These are phyloP conservation scores for Macrochelys suwanniensis DNA, from an alignment of 2,797 vertebrate genomes.

Conservation along the genomic window DNA sequence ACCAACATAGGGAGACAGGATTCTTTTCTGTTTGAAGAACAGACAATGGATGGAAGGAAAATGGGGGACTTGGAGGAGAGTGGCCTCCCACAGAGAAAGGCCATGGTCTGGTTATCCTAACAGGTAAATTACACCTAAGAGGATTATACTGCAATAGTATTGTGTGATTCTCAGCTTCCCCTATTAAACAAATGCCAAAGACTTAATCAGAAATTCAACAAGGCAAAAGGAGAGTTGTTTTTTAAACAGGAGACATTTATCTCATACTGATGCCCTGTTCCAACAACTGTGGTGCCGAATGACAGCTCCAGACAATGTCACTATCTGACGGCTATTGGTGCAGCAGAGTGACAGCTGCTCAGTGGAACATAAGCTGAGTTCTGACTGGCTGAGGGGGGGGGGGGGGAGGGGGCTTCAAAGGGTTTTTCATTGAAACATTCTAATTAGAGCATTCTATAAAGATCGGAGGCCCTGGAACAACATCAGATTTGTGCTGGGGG, in stretches of 20 bases:
- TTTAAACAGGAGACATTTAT: conserved; percentile 16
- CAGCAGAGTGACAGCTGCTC: conserved; percentile 63
- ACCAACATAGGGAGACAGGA: background rate
- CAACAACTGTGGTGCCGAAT: background rate
- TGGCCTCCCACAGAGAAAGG: background rate
- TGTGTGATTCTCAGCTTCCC: background rate
- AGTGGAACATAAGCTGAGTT: conserved; percentile 33
- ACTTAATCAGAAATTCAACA: background rate
- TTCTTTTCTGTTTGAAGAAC: background rate
- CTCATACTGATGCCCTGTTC: accelerated
- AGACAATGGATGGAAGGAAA: background rate
- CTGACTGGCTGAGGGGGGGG: background rate
- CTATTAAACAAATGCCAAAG: background rate
- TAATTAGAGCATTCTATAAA: conserved; percentile 2
- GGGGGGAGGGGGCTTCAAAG: conserved; percentile 38
- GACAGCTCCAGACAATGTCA: background rate
- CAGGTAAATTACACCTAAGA: background rate
- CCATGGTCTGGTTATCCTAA: background rate
- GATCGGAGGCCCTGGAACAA: conserved; percentile 42
- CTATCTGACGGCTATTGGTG: conserved; percentile 34
- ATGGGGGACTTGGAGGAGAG: background rate
- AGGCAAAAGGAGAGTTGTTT: background rate
- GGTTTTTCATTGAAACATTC: background rate
- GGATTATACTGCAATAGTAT: accelerated
- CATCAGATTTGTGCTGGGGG: background rate